phyloP scores from a whole-genome alignment of 2,888 invertebrate species.

The Amaurobius ferox region DNA sequence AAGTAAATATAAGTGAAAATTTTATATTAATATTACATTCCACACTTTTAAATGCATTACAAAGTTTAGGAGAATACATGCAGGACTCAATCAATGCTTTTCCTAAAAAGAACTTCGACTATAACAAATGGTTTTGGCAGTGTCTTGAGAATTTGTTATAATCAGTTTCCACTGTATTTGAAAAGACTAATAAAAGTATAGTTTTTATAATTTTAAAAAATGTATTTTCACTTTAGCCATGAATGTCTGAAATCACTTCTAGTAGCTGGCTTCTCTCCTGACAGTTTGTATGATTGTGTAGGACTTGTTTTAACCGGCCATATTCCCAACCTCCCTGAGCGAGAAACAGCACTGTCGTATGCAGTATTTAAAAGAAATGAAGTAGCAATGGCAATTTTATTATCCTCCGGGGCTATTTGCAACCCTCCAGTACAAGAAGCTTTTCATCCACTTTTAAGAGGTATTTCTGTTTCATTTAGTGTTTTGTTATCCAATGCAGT shows the following conservation, averaged over 20 bases:
- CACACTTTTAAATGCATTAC: too few species aligned
- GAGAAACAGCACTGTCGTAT: conserved; percentile 55
- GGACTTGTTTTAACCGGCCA: background rate
- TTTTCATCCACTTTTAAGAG: conserved; percentile 53
- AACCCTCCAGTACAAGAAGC: conserved; percentile 28
- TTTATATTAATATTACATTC: too few species aligned
- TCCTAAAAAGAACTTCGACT: too few species aligned
- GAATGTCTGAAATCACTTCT: conserved; percentile 52
- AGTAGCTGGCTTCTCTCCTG: conserved; percentile 58
- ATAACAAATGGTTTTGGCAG: too few species aligned
- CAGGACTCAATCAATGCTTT: too few species aligned
- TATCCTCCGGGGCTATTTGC: conserved; percentile 47
- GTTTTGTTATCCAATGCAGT: too few species aligned
- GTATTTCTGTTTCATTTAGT: conserved; percentile 11
- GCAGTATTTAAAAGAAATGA: conserved; percentile 34
- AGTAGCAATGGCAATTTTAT: conserved; percentile 29
- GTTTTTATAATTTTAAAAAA: too few species aligned
- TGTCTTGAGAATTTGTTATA: too few species aligned
- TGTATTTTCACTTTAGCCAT: conserved; percentile 24
- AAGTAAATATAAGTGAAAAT: too few species aligned
- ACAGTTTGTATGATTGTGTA: conserved; percentile 39
- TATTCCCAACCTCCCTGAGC: conserved; percentile 23
- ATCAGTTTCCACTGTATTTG: too few species aligned
- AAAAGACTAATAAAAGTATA: too few species aligned
- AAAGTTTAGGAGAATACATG: too few species aligned